Evolutionary conservation across 2,888 invertebrate species (phyloP), one percentile per base, ranked within the genome.

Genomic region (Nyleta sp.): DNA sequence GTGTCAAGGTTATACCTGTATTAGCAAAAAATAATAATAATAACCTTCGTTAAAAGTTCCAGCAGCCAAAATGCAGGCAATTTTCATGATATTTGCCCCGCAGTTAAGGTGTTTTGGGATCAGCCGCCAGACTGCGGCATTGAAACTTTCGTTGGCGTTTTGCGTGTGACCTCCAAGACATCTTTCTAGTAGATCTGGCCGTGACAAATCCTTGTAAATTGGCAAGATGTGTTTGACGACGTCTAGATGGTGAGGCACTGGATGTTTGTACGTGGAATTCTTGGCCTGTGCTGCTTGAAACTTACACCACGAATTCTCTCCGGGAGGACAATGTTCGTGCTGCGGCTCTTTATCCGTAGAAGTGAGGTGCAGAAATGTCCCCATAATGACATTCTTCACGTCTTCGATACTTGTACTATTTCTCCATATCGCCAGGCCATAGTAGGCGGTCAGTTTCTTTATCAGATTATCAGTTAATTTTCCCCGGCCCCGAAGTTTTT

Each of bases 91-190:
- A 20, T 44, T 70, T 11, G 18, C 4, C 22, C 55, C 67, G 22
- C 57, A 70, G 15, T 59, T 33, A 10, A 74, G 28, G 33, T 75
- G 78, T 81, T 84, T 84, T 11, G 83, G 83, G 67, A 81, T 35
- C 53, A 85, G 81, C 70, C 82, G 84, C 87, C 86, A 87, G 31
- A 87, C 80, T 8, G 83, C 75, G 22, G 84, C 78, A 59, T 87
- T 87, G 11, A 83, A 85, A 71, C 85, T 85, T 67, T 87, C 87
- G 59, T 88, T 88, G 20, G 84, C 83, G 62, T 87, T 88, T 81
- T 87, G 85, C 1, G 82, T 55, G n/a, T 55, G 44, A 18, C 86
- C 85, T 55, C 86, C 86, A 67, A 85, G 74, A 82, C 85, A 87
- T 70, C 86, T 52, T 53, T 83, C 24, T 28, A 28, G 15, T 20